phyloP scores from a whole-genome alignment of 2,888 invertebrate genomes.

The Tachina fera region DNA sequence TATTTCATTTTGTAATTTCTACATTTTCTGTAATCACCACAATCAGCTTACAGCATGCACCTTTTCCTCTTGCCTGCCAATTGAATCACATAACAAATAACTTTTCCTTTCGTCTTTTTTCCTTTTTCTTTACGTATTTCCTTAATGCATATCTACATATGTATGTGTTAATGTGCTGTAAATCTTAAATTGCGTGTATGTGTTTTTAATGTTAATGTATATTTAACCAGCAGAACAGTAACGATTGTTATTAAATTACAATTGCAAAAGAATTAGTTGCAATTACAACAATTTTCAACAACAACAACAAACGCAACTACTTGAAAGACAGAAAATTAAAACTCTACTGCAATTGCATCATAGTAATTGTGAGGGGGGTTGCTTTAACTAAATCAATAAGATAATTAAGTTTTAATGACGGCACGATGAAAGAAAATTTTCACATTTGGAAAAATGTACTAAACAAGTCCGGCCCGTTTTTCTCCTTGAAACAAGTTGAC shows the following conservation, averaged over 20 bases:
- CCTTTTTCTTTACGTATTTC: slow-evolving; percentile 5
- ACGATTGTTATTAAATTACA: slow-evolving; percentile 80
- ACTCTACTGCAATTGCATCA: slow-evolving; percentile 24
- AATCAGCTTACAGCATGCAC: slow-evolving; percentile 28
- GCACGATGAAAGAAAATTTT: no score
- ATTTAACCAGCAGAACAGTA: slow-evolving; percentile 76
- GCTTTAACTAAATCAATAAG: slow-evolving; percentile 14
- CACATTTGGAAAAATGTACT: no score
- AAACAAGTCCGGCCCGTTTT: no score
- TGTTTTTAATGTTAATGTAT: slow-evolving; percentile 27
- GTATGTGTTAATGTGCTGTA: slow-evolving; percentile 26
- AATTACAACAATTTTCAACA: slow-evolving; percentile 49
- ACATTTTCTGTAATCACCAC: slow-evolving; percentile 48
- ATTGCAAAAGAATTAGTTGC: slow-evolving; percentile 76
- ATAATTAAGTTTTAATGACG: background rate
- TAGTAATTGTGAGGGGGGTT: slow-evolving; percentile 27
- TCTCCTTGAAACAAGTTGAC: no score
- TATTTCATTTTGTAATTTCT: slow-evolving; percentile 54
- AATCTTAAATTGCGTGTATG: slow-evolving; percentile 20
- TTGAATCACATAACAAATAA: slow-evolving; percentile 18
- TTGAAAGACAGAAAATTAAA: slow-evolving; percentile 15
- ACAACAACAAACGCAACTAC: slow-evolving; percentile 65
- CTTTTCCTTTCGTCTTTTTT: slow-evolving; percentile 19
- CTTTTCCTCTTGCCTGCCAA: background rate
- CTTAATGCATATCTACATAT: slow-evolving; percentile 27